A percentile compares a stretch with the other conserved stretches of the same genome.
Conservation (phyloP, 2,888 invertebrate genomes). For the Rhynchonema sp. region DNA sequence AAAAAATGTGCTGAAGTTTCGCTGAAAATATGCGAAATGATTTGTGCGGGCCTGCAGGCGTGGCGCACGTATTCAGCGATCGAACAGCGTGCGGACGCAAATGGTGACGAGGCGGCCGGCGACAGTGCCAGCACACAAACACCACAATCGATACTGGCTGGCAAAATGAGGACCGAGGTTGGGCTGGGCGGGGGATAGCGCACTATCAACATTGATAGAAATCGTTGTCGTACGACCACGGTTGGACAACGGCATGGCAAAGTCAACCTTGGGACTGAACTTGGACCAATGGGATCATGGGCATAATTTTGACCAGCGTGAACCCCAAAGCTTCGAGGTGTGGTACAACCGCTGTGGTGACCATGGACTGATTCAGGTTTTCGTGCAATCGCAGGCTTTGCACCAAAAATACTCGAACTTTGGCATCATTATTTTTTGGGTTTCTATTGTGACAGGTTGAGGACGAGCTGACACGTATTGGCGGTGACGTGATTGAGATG, state of each 20-base stretch:
- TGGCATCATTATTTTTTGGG: background rate
- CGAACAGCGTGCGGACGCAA: background rate
- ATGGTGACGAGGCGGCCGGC: background rate
- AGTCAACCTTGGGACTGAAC: too few species aligned
- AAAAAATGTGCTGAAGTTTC: too few species aligned
- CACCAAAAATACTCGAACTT: too few species aligned
- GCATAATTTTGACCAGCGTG: background rate
- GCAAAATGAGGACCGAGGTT: background rate
- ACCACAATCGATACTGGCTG: background rate
- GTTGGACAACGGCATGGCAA: too few species aligned
- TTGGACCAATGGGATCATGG: too few species aligned
- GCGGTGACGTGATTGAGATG: background rate
- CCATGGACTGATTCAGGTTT: too few species aligned
- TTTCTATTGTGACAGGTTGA: background rate
- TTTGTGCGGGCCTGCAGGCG: too few species aligned
- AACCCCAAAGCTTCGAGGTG: background rate
- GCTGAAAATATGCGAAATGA: too few species aligned
- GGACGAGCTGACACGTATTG: background rate
- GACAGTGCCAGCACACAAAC: background rate
- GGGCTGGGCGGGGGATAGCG: too few species aligned
- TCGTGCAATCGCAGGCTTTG: too few species aligned
- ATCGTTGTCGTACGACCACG: too few species aligned
- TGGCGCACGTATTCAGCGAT: background rate
- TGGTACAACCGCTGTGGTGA: background rate
- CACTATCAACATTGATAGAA: too few species aligned